Percentiles rank a stretch among this genome's conserved stretches.
These are phyloP conservation scores for Mesitornis unicolor DNA, from an alignment of 2,113 vertebrate species.

Conservation along the genomic window DNA sequence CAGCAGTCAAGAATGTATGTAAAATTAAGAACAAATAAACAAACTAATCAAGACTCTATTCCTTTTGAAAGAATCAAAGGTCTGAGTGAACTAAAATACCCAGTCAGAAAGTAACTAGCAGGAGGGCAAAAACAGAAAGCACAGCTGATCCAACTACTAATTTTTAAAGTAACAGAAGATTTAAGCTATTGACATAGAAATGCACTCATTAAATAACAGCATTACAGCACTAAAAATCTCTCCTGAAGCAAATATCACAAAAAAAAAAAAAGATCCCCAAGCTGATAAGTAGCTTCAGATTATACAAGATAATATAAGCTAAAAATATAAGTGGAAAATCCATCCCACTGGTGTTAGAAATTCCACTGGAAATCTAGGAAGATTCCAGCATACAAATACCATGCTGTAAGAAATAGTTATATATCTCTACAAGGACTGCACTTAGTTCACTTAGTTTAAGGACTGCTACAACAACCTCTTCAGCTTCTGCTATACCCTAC, in stretches of 20 bases:
- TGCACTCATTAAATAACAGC: not conserved
- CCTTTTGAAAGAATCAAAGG: not conserved
- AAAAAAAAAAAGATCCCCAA: not conserved
- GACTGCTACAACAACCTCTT: fast-evolving
- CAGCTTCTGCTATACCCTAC: no score
- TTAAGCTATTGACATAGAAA: not conserved
- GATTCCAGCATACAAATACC: not conserved
- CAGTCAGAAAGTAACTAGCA: not conserved
- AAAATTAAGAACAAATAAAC: not conserved
- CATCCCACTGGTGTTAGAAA: not conserved
- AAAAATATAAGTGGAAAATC: not conserved
- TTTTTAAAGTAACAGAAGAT: not conserved
- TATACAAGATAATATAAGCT: not conserved
- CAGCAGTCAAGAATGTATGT: not conserved
- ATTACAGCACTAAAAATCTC: not conserved
- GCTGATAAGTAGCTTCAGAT: not conserved
- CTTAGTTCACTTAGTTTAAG: not conserved
- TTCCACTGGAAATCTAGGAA: not conserved
- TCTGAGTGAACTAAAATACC: not conserved
- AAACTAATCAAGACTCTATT: not conserved
- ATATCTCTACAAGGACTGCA: fast-evolving
- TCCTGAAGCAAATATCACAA: not conserved
- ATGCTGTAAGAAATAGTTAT: fast-evolving
- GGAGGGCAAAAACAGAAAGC: not conserved
- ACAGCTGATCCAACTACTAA: not conserved